Conservation (phyloP, 2,888 invertebrate species). For the Glaucopsyche alexis region DNA sequence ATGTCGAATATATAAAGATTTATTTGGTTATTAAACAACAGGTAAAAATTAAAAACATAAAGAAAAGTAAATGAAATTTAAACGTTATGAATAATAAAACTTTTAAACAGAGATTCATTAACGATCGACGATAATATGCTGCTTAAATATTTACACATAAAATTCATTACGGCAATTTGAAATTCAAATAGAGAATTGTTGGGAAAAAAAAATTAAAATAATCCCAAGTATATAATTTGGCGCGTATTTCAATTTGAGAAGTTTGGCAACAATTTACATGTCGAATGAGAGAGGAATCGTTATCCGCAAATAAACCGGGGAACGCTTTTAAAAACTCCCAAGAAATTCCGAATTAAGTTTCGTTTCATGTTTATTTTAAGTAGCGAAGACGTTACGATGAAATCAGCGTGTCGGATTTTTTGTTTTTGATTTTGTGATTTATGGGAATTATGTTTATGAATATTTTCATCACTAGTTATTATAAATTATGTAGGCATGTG, state of each 20-base stretch:
- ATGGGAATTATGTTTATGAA: too few relatives aligned
- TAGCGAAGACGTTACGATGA: constrained; percentile 24
- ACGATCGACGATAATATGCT: background rate
- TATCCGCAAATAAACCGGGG: constrained; percentile 57
- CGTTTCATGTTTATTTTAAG: constrained; percentile 47
- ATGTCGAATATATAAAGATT: too few relatives aligned
- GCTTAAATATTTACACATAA: constrained; percentile 20
- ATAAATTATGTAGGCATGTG: too few relatives aligned
- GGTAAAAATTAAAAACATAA: background rate
- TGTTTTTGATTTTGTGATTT: background rate
- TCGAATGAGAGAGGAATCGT: constrained; percentile 64
- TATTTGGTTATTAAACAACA: background rate
- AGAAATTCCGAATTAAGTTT: constrained; percentile 46
- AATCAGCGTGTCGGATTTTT: constrained; percentile 23
- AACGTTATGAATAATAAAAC: constrained; percentile 14
- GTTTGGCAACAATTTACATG: constrained; percentile 71
- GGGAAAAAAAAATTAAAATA: constrained; percentile 7
- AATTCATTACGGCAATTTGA: constrained; percentile 21
- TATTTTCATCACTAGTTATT: too few relatives aligned
- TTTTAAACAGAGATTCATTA: constrained; percentile 14
- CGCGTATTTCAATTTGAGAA: constrained; percentile 61
- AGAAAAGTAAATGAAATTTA: background rate
- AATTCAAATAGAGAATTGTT: constrained; percentile 16
- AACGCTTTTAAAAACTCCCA: constrained; percentile 55
- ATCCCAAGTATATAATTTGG: constrained; percentile 42